Percentiles rank a stretch among this genome's conserved stretches.
Conservation (phyloP, 1,140 invertebrate species). For the Sycobia sp. region DNA sequence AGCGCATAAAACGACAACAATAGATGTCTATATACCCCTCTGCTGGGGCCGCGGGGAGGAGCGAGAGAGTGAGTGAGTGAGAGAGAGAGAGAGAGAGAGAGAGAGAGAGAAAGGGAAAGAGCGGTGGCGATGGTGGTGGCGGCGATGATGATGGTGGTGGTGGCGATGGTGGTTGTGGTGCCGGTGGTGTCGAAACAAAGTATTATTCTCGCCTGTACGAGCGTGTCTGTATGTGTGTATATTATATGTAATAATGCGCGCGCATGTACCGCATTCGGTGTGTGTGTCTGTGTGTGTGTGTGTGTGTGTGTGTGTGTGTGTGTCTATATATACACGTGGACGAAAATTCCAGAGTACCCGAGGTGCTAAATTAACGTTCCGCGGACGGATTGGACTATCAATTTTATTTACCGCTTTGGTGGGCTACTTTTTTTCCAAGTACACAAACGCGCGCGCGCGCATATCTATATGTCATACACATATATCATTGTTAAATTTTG, state of each 20-base stretch:
- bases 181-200: slow-evolving; percentile 29
- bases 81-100: background rate
- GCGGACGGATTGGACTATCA: background rate
- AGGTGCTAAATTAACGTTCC: slow-evolving; percentile 21
- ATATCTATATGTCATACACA: too few species aligned
- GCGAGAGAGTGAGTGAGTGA: background rate
- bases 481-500: too few species aligned
- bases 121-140: too few species aligned
- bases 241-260: background rate
- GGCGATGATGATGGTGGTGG: too few species aligned
- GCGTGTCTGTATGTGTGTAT: slow-evolving; percentile 4
- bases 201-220: slow-evolving; percentile 10
- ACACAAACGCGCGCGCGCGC: too few species aligned
- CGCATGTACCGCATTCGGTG: background rate
- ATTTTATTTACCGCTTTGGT: background rate
- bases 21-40: slow-evolving; percentile 30
- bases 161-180: too few species aligned
- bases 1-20: slow-evolving; percentile 49
- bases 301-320: background rate
- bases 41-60: background rate
- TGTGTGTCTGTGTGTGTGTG: background rate
- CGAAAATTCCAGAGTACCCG: slow-evolving; percentile 11
- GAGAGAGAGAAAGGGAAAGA: too few species aligned
- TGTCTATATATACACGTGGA: background rate
- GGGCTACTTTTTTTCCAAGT: background rate